Base-by-base conservation (phyloP, 1,140 invertebrate genomes). In the Formica exsecta region DNA sequence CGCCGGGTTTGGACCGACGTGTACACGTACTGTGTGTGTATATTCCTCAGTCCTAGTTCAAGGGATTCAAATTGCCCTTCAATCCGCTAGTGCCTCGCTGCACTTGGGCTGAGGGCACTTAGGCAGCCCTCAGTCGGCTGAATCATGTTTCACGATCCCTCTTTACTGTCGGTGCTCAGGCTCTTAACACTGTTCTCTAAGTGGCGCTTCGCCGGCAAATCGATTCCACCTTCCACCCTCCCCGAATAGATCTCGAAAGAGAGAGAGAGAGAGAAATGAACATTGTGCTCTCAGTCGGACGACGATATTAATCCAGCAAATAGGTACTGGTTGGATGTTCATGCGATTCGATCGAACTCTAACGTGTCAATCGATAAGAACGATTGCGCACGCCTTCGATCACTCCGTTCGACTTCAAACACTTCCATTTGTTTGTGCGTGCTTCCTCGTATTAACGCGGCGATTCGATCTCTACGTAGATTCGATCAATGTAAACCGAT, bases 81-180 rank as follows among this genome's bases (percentile, higher is more conserved):
- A 83, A 83, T 83, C 68, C 59, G 79, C 79, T 44, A 19, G 79
- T 61, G 59, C 79, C 51, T 83, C 48, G 66, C 77, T 62, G 66
- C 77, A 38, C 85, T 74, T 70, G 51, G 54, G 19, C 68, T 54
- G 62, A 74, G 36, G 48, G 48, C 59, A 62, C 86, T 81, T 71
- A 70, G 85, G 41, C 64, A 65, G 51, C 44, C 76, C 84, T 61
- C 62, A 85, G 73, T 79, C 74, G 74, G 75, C 62, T 86, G 84
- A 86, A 86, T 86, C 84, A 86, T 86, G 84, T 79, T 79, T 79
- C 84, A 79, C 76, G 84, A 86, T 80, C 61, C 84, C 74, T 80
- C 76, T 86, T 85, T 76, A 79, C 74, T 80, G 74, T 70, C 84
- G 62, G 84, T 79, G 44, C 70, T 61, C 38, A 80, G 41, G 74